phyloP scores from a whole-genome alignment of 1,140 invertebrate genomes.

The Agrilus planipennis region DNA sequence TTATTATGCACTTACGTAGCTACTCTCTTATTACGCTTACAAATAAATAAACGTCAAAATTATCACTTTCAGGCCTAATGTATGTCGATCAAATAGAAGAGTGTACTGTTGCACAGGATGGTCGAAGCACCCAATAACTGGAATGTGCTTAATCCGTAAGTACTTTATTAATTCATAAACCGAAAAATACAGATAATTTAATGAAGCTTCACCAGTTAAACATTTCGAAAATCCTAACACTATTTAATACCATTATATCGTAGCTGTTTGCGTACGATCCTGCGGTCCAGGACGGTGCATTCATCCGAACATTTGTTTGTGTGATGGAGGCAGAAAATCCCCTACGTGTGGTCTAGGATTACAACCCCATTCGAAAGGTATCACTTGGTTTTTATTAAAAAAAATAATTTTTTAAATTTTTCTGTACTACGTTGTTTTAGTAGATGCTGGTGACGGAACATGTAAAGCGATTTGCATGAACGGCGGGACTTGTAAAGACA shows the following conservation, averaged over 20 bases:
- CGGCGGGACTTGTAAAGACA: slow-evolving; percentile 60
- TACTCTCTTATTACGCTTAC: too few species aligned
- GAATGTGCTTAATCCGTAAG: slow-evolving; percentile 74
- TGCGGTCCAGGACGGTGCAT: slow-evolving; percentile 65
- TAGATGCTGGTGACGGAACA: slow-evolving; percentile 31
- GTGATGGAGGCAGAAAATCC: slow-evolving; percentile 38
- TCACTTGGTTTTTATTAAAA: slow-evolving; percentile 2
- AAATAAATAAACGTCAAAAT: too few species aligned
- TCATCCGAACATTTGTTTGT: slow-evolving; percentile 71
- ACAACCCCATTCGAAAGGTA: slow-evolving; percentile 1
- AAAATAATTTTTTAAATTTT: background rate
- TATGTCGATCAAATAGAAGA: slow-evolving; percentile 55
- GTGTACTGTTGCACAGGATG: slow-evolving; percentile 75
- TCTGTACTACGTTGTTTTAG: background rate
- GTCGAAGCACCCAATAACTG: slow-evolving; percentile 54
- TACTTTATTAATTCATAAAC: slow-evolving; percentile 25
- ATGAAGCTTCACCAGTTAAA: slow-evolving; percentile 2
- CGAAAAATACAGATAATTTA: background rate
- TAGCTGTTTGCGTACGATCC: slow-evolving; percentile 62
- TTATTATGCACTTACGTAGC: too few species aligned
- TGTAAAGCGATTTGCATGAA: slow-evolving; percentile 63
- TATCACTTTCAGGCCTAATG: slow-evolving; percentile 65
- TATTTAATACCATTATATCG: slow-evolving; percentile 5
- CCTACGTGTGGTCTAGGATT: slow-evolving; percentile 10
- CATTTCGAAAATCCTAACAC: slow-evolving; percentile 6